These are phyloP conservation scores for Corticium candelabrum DNA, from an alignment of 37 sponge, comb jelly and placozoan genomes.

Conservation along the genomic window DNA sequence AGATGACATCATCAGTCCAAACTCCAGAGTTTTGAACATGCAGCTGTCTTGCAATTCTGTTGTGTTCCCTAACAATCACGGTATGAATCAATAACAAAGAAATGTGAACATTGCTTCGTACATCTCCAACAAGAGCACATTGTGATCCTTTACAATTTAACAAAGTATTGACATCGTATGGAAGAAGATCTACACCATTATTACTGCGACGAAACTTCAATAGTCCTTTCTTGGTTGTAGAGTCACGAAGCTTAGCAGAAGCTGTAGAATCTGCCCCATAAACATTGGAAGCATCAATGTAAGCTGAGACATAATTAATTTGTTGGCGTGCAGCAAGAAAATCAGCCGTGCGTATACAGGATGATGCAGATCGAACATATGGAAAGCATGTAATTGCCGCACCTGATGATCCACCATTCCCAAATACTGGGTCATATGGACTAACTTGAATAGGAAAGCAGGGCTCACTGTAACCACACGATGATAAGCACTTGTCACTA, in stretches of 20 bases:
- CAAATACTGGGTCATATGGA: background rate
- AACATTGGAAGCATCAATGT: background rate
- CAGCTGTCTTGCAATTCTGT: background rate
- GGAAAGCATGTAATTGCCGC: background rate
- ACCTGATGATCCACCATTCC: background rate
- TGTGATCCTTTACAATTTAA: background rate
- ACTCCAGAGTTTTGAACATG: background rate
- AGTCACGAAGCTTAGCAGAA: background rate
- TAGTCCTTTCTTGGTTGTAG: background rate
- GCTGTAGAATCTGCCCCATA: background rate
- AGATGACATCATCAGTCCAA: background rate
- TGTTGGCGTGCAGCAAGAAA: background rate
- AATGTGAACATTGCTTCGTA: background rate
- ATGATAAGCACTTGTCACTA: background rate
- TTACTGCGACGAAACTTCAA: background rate
- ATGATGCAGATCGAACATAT: background rate
- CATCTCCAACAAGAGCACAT: background rate
- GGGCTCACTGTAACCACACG: background rate
- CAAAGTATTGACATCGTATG: background rate
- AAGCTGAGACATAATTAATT: background rate
- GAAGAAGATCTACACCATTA: background rate
- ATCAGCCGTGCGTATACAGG: background rate
- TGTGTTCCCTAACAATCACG: background rate
- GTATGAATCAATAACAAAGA: background rate
- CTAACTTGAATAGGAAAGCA: constrained; percentile 1